Evolutionary conservation across 2,888 invertebrate genomes (phyloP), one percentile per base, ranked within the genome.

Genomic region (Mythimna ferrago): DNA sequence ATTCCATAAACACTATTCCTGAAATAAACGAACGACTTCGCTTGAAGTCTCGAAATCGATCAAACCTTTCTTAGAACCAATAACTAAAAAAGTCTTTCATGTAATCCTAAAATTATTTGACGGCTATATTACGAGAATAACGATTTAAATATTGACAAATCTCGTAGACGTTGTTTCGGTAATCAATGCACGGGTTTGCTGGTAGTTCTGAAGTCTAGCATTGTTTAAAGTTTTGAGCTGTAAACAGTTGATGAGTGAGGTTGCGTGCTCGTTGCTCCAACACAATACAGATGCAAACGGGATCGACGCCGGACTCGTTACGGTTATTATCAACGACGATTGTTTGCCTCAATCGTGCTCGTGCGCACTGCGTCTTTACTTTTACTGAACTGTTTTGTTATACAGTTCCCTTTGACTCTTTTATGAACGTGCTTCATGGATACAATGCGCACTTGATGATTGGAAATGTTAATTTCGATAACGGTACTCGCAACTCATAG

Each of bases 301-400:
- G 92, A 93, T 89, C 89, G 90, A 81, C 88, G 88, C 79, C 88
- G 89, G 88, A 87, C 91, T 92, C 92, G 94, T 93, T 92, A 94
- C 93, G 94, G 91, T 91, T 92, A 93, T 94, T 94, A 93, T 91
- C 88, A 89, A 89, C 74, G 88, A 85, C 92, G 88, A 94, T 94
- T 94, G 94, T 94, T 93, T 90, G 91, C 88, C 82, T 81, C 88
- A 86, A 87, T 89, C 85, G 91, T 91, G 92, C 92, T 87, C 89
- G 89, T 91, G 92, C 91, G 90, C 91, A 88, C 83, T 85, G 84
- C 89, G 87, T 89, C 89, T 89, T 87, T 86, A 88, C 87, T 87
- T 83, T 86, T 88, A 88, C 87, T 86, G 80, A 87, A 89, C 84
- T 85, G 90, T 90, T 92, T 90, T 89, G 92, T 93, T 91, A 89